phyloP scores from a whole-genome alignment of 2,888 invertebrate species.

The Chrysopilus asiliformis region DNA sequence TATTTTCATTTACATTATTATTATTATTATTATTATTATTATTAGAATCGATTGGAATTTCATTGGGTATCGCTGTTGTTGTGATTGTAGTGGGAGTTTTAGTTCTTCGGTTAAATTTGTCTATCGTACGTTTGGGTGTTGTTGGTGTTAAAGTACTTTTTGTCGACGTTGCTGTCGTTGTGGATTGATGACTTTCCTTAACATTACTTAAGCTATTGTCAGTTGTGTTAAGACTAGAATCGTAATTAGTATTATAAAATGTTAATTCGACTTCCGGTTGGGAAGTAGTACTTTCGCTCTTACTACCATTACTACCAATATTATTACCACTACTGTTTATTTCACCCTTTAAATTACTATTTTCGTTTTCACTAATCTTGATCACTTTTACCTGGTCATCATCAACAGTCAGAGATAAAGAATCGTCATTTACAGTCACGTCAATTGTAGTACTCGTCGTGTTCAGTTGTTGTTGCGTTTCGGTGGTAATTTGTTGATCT shows the following conservation, averaged over 20 bases:
- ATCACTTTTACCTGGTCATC: not conserved
- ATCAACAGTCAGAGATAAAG: conserved; percentile 1
- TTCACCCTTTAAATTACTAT: not conserved
- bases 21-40: conserved; percentile 9
- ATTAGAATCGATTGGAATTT: conserved; percentile 2
- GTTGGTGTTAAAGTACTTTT: conserved; percentile 13
- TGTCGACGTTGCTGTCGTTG: conserved; percentile 13
- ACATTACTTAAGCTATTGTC: conserved; percentile 12
- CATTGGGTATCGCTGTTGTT: conserved; percentile 16
- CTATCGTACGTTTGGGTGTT: conserved; percentile 9
- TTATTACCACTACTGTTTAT: not conserved
- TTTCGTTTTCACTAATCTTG: conserved; percentile 4
- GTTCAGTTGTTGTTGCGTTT: conserved; percentile 10
- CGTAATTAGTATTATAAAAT: conserved; percentile 16
- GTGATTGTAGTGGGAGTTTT: conserved; percentile 17
- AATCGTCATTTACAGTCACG: conserved; percentile 3
- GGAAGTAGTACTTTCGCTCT: not conserved
- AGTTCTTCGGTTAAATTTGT: conserved; percentile 19
- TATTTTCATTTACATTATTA: conserved; percentile 16
- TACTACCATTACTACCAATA: conserved; percentile 15
- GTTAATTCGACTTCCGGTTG: conserved; percentile 3
- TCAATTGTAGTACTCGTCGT: conserved; percentile 12
- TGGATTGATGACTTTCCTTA: conserved; percentile 2
- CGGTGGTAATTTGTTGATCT: not conserved
- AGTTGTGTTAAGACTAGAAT: conserved; percentile 22